Percentiles rank a stretch among this genome's conserved stretches.
phyloP scores from a whole-genome alignment of 1,140 invertebrate species.

The Thaumetopoea pityocampa region DNA sequence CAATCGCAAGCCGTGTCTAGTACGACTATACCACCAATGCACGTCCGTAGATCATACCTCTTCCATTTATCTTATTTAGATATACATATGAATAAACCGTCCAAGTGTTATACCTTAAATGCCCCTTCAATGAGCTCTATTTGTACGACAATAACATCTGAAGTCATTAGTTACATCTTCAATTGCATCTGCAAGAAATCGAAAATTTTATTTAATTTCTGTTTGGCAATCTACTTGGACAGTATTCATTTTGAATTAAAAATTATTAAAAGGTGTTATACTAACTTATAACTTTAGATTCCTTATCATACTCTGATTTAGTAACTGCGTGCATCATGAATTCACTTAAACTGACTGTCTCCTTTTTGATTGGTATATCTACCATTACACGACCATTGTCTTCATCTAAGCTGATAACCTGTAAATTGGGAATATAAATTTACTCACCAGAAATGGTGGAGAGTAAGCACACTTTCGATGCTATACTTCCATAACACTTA shows the following conservation, averaged over 20 bases:
- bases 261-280: conserved; percentile 34
- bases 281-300: conserved; percentile 89
- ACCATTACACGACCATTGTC: conserved; percentile 88
- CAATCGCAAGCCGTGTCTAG: no score
- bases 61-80: neutral
- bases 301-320: conserved; percentile 86
- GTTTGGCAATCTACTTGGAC: conserved; percentile 15
- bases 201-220: conserved; percentile 1
- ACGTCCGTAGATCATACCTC: conserved; percentile 33
- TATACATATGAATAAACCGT: conserved; percentile 5
- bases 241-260: conserved; percentile 1
- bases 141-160: conserved; percentile 16
- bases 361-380: conserved; percentile 84
- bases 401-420: conserved; percentile 91
- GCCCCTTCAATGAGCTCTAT: conserved; percentile 10
- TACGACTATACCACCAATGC: no score
- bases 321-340: conserved; percentile 85
- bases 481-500: no score
- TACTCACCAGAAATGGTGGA: no score
- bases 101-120: conserved; percentile 26
- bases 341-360: conserved; percentile 85
- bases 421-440: conserved; percentile 30
- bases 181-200: conserved; percentile 30
- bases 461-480: no score
- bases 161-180: conserved; percentile 24